Conservation (phyloP, 92 coral and sea anemone genomes). For the Blastomussa wellsi region DNA sequence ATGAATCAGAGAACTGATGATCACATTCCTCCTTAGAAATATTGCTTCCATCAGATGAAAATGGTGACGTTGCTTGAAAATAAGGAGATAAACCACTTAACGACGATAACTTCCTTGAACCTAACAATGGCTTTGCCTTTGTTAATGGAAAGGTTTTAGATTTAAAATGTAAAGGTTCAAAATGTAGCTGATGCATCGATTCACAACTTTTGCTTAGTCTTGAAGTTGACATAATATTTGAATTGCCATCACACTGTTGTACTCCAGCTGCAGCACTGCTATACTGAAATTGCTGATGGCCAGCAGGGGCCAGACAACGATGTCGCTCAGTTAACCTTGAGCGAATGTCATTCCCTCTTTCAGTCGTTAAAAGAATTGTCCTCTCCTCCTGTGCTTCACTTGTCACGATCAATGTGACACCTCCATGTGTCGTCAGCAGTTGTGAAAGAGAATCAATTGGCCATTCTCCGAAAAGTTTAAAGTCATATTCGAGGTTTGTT, state of each 20-base stretch:
- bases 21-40: neutral
- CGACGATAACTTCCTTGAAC: neutral
- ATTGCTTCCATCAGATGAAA: neutral
- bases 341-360: conserved; percentile 12
- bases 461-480: conserved; percentile 33
- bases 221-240: conserved; percentile 10
- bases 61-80: neutral
- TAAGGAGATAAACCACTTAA: neutral
- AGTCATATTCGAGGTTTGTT: conserved; percentile 14
- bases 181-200: neutral
- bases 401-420: neutral
- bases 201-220: conserved; percentile 23
- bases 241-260: conserved; percentile 17
- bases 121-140: neutral
- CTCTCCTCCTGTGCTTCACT: neutral
- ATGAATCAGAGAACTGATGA: neutral
- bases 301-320: neutral
- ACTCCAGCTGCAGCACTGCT: neutral
- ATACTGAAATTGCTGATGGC: neutral
- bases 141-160: neutral
- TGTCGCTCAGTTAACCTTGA: neutral
- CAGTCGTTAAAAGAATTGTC: conserved; percentile 23
- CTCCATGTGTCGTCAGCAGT: too few relatives aligned
- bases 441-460: neutral
- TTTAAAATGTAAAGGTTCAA: neutral